A percentile compares a stretch with the other conserved stretches of the same genome.
Evolutionary conservation across 2,888 invertebrate species (phyloP).

Genomic region (Erpobdella octoculata): DNA sequence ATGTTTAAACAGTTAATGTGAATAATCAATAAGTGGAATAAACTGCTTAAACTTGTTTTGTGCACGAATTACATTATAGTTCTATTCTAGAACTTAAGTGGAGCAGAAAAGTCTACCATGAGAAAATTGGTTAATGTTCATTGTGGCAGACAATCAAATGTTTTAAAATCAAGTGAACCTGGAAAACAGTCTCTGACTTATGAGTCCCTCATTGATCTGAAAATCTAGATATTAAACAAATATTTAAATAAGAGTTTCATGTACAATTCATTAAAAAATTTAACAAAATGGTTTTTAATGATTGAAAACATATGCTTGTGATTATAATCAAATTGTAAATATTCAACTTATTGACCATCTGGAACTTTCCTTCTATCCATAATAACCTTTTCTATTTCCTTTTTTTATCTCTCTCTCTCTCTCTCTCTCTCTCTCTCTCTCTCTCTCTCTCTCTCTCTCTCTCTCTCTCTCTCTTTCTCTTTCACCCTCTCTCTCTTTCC

Average conservation of each 20-base stretch:
- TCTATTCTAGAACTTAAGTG: too few relatives aligned
- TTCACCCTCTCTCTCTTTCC: slow-evolving; percentile 24
- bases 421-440: slow-evolving; percentile 24
- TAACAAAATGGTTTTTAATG: neutral
- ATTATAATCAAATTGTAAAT: too few relatives aligned
- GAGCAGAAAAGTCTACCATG: too few relatives aligned
- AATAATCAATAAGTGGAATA: too few relatives aligned
- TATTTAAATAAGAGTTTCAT: neutral
- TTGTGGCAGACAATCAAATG: too few relatives aligned
- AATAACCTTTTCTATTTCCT: slow-evolving; percentile 25
- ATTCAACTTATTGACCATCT: too few relatives aligned
- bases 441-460: slow-evolving; percentile 18
- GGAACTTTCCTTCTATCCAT: neutral
- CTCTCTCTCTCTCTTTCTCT: neutral
- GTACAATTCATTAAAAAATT: neutral
- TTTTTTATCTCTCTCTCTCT: too few relatives aligned
- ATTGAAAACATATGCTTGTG: neutral
- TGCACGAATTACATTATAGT: too few relatives aligned
- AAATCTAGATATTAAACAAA: too few relatives aligned
- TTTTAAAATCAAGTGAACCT: neutral
- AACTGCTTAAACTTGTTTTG: too few relatives aligned
- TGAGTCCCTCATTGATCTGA: slow-evolving; percentile 4
- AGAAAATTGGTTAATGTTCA: too few relatives aligned
- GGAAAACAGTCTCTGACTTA: neutral
- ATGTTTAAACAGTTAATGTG: too few relatives aligned